Evolutionary conservation across 2,797 vertebrate species (phyloP), one percentile per base, ranked within the genome.

Genomic region (Echeneis naucrates): DNA sequence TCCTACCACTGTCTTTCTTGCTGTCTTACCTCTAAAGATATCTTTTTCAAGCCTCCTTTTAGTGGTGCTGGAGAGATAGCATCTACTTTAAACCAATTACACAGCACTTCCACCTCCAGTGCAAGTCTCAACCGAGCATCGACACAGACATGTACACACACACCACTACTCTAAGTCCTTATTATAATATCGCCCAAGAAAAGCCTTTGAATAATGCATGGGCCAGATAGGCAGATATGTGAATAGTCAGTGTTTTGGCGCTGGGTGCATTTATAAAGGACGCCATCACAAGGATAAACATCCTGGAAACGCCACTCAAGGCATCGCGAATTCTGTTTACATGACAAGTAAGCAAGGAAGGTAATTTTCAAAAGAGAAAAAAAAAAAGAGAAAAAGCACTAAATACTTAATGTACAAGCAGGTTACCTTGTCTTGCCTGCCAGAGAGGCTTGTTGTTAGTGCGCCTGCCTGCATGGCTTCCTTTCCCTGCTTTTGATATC

Each of bases 21-120:
- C 70, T 75, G 69, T 80, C 74, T 82, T 78, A 66, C 73, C 69
- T 90, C 76, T 79, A 71, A 76, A 89, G 85, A 89, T 88, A 91
- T 92, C 85, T 84, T 81, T 91, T 89, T 92, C 84, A 84, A 91
- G 91, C 82, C 77, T 85, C 86, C 76, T 90, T 92, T 93, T 92
- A 90, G 90, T 86, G 83, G 80, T 71, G 70, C 84, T 75, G 85
- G 87, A 88, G 85, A 89, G 92, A 90, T 89, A 90, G 85, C 87
- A 89, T 93, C 92, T 93, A 91, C 92, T 93, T 94, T 94, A 94
- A 94, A 93, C 94, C 93, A 94, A 94, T 94, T 94, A 95, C 90
- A 89, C 90, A 89, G 89, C 92, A 92, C 87, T 88, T 92, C 90
- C 86, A 89, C 92, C 87, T 85, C 85, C 84, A 83, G 80, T 80